Evolutionary conservation across 1,140 invertebrate species (phyloP).

Genomic region (Drosophila tristis): DNA sequence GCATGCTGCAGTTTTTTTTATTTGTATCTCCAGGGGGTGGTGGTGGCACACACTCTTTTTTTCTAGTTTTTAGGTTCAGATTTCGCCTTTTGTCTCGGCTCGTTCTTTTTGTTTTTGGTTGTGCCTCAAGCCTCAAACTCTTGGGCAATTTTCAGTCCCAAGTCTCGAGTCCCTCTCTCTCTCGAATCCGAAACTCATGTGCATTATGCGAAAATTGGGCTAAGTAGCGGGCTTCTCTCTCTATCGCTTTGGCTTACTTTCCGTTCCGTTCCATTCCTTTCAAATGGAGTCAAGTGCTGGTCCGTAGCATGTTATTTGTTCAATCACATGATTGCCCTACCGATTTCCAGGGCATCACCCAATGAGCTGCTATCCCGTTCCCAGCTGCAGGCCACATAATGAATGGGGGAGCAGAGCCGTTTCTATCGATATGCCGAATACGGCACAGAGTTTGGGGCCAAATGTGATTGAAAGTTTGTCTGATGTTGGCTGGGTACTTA

Average conservation of each 20-base stretch:
- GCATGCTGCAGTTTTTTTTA: conserved; percentile 52
- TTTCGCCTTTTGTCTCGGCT: conserved; percentile 49
- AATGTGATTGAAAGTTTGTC: conserved; percentile 39
- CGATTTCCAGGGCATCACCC: conserved; percentile 32
- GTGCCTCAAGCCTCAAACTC: conserved; percentile 51
- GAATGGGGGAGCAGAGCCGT: conserved; percentile 4
- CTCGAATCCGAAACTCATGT: conserved; percentile 44
- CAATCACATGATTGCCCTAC: conserved; percentile 76
- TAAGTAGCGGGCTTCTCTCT: conserved; percentile 67
- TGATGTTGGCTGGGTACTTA: conserved; percentile 22
- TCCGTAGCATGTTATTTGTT: conserved; percentile 73
- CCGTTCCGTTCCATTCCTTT: conserved; percentile 39
- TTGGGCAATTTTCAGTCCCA: conserved; percentile 61
- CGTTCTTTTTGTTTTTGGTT: conserved; percentile 66
- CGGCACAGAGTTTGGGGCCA: conserved; percentile 40
- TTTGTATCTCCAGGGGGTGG: conserved; percentile 53
- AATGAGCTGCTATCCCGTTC: conserved; percentile 38
- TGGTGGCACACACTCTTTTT: conserved; percentile 32
- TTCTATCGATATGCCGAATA: conserved; percentile 12
- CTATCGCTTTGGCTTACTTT: conserved; percentile 18
- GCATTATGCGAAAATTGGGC: conserved; percentile 81
- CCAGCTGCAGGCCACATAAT: conserved; percentile 45
- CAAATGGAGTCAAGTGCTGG: conserved; percentile 78
- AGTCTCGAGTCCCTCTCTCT: conserved; percentile 1
- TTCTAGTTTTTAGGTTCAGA: conserved; percentile 38